Conservation (phyloP, 2,797 vertebrate genomes). For the Sylvilagus floridanus region DNA sequence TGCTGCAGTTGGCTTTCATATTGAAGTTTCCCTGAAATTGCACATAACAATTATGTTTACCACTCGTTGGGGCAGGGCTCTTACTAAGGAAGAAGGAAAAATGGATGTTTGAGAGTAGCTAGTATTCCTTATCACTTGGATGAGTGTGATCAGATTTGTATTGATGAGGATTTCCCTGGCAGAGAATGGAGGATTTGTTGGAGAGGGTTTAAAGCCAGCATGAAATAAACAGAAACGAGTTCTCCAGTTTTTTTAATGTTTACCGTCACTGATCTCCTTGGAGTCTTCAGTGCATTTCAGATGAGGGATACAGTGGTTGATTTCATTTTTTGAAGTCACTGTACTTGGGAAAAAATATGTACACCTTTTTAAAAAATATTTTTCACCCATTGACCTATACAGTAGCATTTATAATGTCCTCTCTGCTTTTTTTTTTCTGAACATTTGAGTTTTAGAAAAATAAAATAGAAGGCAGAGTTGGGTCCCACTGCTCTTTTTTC, state of each 20-base stretch:
- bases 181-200: not conserved
- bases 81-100: not conserved
- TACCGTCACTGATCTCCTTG: not conserved
- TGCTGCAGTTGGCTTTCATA: not conserved
- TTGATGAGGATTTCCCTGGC: not conserved
- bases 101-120: not conserved
- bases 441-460: constrained; percentile 42
- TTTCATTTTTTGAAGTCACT: not conserved
- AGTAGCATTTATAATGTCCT: not conserved
- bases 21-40: not conserved
- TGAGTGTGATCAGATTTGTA: not conserved
- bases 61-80: not conserved
- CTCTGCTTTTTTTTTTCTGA: not conserved
- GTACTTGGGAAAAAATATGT: not conserved
- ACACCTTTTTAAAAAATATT: not conserved
- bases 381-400: not conserved
- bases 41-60: not conserved
- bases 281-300: not conserved
- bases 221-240: not conserved
- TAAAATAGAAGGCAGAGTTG: constrained; percentile 1
- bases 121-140: not conserved
- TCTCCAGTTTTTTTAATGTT: not conserved
- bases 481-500: not conserved
- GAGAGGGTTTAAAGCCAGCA: not conserved
- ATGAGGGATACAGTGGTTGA: not conserved